Percentiles rank a stretch among this genome's conserved stretches.
Evolutionary conservation across 1,140 invertebrate species (phyloP).

Genomic region (Streblospio benedicti): DNA sequence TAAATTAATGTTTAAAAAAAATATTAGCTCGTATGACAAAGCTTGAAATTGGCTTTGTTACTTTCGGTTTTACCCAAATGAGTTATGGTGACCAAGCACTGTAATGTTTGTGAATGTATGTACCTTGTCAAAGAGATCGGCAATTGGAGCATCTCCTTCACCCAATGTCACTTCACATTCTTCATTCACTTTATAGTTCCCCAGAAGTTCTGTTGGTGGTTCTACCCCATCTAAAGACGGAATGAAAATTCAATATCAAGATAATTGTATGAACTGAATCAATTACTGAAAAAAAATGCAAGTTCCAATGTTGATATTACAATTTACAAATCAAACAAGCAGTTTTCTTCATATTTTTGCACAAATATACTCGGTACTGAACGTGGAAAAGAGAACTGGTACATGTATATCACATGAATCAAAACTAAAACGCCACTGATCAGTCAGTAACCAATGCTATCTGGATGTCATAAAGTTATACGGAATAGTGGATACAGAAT

Average conservation of each 20-base stretch:
- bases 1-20: no score
- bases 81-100: no score
- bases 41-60: no score
- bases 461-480: no score
- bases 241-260: neutral
- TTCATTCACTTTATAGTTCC: slow-evolving; percentile 8
- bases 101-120: no score
- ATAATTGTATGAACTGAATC: neutral
- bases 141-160: slow-evolving; percentile 19
- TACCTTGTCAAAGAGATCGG: slow-evolving; percentile 20
- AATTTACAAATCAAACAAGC: neutral
- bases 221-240: slow-evolving; percentile 1
- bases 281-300: neutral
- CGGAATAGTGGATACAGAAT: no score
- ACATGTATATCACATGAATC: no score
- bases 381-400: no score
- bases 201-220: slow-evolving; percentile 5
- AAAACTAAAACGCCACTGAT: no score
- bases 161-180: slow-evolving; percentile 20
- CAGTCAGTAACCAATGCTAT: no score
- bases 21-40: no score
- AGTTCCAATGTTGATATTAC: neutral
- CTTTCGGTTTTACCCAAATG: no score
- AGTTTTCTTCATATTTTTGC: neutral
- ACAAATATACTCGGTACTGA: neutral